Evolutionary conservation across 2,888 invertebrate genomes (phyloP), one percentile per base, ranked within the genome.

Genomic region (Hecatera dysodea): DNA sequence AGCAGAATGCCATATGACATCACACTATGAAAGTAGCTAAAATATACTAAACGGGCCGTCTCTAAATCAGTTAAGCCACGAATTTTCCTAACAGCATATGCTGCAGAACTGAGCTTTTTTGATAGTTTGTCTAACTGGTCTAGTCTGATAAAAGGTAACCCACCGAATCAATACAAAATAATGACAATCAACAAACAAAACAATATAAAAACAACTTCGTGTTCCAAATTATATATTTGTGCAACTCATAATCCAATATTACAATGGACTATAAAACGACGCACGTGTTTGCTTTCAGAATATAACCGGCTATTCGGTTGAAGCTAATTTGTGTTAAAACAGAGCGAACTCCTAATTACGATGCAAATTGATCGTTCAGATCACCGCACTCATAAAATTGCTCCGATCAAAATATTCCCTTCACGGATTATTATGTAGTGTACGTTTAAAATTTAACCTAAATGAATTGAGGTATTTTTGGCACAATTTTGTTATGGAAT

Each of bases 321-420:
- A 89, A 92, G 90, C 89, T 93, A 93, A 94, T 94, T 93, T 93
- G 92, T 91, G 91, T 92, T 91, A 90, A 93, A 93, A 92, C 91
- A 90, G 88, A 90, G 89, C 90, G 88, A 91, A 91, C 90, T 91
- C 90, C 91, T 93, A 93, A 94, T 95, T 95, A 93, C 88, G 84
- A 95, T 95, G 93, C 94, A 95, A 95, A 95, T 95, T 93, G 93
- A 92, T 92, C 91, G 93, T 91, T 91, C 90, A 89, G 90, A 91
- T 93, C 91, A 90, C 87, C 90, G 87, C 88, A 90, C 90, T 92
- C 91, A 92, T 92, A 93, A 93, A 92, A 90, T 89, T 84, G 86
- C 85, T 83, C 81, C 85, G 86, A 88, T 88, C 88, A 89, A 88
- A 89, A 89, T 89, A 85, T 86, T 80, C 82, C 75, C 80, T 78